Conservation (phyloP, 2,797 vertebrate genomes). For the Xenentodon cancila region DNA sequence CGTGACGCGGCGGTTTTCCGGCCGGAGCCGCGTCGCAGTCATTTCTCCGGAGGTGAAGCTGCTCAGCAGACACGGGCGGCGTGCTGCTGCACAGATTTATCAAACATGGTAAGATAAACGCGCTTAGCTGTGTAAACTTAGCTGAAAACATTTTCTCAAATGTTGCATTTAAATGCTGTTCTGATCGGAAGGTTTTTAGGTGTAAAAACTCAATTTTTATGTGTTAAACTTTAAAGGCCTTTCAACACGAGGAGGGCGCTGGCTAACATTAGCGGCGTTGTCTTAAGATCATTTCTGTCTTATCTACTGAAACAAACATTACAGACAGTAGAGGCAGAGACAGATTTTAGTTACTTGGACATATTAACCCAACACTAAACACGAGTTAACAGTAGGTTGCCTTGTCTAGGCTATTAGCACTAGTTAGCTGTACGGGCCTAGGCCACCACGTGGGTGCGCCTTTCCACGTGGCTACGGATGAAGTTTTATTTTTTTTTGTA, state of each 20-base stretch:
- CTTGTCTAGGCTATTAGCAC: constrained; percentile 16
- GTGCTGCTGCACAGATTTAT: constrained; percentile 35
- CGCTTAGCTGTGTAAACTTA: rapidly evolving
- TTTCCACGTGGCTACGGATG: constrained; percentile 13
- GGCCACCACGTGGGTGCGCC: constrained; percentile 65
- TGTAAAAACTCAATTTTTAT: rapidly evolving
- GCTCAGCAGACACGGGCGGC: not conserved
- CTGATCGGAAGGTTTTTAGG: rapidly evolving
- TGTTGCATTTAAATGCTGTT: rapidly evolving
- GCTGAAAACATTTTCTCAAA: rapidly evolving
- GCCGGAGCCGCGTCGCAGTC: constrained; percentile 13
- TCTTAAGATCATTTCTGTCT: no score
- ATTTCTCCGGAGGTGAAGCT: constrained; percentile 17
- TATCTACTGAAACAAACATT: no score
- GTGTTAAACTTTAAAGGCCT: constrained; percentile 19
- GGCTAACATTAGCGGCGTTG: constrained; percentile 18
- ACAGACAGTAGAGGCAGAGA: no score
- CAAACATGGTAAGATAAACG: constrained; percentile 61
- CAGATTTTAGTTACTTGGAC: no score
- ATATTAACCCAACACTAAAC: no score
- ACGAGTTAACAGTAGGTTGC: no score
- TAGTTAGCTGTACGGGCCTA: constrained; percentile 42
- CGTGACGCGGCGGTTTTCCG: not conserved
- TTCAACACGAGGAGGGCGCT: not conserved
- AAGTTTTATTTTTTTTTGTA: not conserved